phyloP scores from a whole-genome alignment of 2,797 vertebrate species.

The Sebastes ruberrimus region DNA sequence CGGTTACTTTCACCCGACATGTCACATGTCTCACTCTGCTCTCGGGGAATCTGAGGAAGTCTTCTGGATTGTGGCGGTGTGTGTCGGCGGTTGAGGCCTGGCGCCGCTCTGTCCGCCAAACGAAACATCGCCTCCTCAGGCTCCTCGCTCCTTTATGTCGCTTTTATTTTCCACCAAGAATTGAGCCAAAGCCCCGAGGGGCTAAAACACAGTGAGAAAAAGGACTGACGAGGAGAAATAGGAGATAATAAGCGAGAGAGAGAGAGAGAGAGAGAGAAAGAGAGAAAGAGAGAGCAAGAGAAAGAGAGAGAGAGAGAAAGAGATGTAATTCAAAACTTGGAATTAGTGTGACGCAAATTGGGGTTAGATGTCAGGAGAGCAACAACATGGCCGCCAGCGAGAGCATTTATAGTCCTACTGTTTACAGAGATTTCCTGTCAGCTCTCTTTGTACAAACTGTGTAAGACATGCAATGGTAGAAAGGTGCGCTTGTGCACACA shows the following conservation, averaged over 20 bases:
- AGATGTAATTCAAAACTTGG: constrained; percentile 66
- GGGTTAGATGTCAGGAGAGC: constrained; percentile 64
- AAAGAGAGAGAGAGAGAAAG: background rate
- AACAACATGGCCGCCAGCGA: constrained; percentile 37
- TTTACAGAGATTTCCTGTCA: constrained; percentile 24
- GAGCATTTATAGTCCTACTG: constrained; percentile 4
- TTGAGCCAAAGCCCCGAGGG: constrained; percentile 30
- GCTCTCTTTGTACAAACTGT: background rate
- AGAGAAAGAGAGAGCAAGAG: background rate
- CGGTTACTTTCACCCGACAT: constrained; percentile 1
- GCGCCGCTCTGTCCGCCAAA: constrained; percentile 65
- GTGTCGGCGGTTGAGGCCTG: constrained; percentile 1
- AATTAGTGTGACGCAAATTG: constrained; percentile 74
- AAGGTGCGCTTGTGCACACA: background rate
- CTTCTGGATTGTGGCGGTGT: background rate
- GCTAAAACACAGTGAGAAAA: constrained; percentile 2
- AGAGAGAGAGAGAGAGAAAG: background rate
- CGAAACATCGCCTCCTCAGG: constrained; percentile 32
- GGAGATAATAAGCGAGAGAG: constrained; percentile 21
- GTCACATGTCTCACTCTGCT: constrained; percentile 29
- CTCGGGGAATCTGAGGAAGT: constrained; percentile 13
- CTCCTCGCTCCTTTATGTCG: constrained; percentile 31
- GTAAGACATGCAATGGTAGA: background rate
- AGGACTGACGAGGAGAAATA: constrained; percentile 3
- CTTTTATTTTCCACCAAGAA: constrained; percentile 32